phyloP scores from a whole-genome alignment of 2,113 vertebrate genomes.

The Sarotherodon lohbergeri region DNA sequence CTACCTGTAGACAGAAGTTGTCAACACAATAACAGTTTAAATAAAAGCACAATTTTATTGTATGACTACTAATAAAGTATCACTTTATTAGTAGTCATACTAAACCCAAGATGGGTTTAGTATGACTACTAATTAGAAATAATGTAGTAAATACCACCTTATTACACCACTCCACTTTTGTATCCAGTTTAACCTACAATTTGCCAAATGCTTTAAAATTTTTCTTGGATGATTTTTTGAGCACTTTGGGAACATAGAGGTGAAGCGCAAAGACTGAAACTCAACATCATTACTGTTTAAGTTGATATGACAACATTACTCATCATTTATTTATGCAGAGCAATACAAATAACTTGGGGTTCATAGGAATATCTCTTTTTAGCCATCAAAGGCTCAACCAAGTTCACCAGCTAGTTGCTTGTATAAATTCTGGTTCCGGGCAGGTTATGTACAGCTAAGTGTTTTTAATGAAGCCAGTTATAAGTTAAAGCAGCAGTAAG shows the following conservation, averaged over 20 bases:
- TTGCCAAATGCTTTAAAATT: neutral
- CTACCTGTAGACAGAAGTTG: neutral
- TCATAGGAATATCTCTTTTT: neutral
- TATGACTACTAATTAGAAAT: neutral
- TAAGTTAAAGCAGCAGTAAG: neutral
- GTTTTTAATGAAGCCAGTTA: neutral
- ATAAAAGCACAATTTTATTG: neutral
- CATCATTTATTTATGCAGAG: neutral
- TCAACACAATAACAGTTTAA: neutral
- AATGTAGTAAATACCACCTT: neutral
- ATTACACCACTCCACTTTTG: neutral
- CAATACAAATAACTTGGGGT: neutral
- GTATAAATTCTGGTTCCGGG: neutral
- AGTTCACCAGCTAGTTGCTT: neutral
- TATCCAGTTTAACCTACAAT: neutral
- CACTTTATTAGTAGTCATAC: too few relatives aligned
- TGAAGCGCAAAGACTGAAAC: neutral
- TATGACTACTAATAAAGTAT: too few relatives aligned
- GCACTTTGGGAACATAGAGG: neutral
- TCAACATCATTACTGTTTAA: neutral
- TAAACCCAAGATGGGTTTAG: neutral
- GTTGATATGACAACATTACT: neutral
- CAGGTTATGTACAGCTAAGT: neutral
- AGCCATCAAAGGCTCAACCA: neutral
- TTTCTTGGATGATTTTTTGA: neutral